Evolutionary conservation across 64 coral and sea anemone species (phyloP), one percentile per base, ranked within the genome.

Genomic region (Montipora sp.): DNA sequence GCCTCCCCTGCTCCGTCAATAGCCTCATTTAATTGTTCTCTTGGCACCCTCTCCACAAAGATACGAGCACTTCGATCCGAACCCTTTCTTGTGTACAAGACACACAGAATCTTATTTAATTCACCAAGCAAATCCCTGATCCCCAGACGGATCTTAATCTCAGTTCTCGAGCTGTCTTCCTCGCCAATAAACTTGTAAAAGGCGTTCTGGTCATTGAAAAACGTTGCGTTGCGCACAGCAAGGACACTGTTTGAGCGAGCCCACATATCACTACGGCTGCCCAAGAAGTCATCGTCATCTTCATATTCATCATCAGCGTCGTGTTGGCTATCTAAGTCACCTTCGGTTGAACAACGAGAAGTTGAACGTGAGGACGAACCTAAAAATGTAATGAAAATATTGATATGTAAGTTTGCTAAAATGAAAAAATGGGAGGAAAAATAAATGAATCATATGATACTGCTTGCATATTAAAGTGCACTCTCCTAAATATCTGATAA

Each of bases 161-260:
- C 92, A 48, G 81, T 83, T 24, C 89, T 93, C 71, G 77, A 92
- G 1, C 83, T 89, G n/a, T 98, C 95, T 12, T 98, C 95, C 15
- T 98, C 95, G 61, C 47, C 78, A 82, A 98, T 75, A 79, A 98
- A 98, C 69, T 90, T 98, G 78, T 98, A 98, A 14, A 94, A 83
- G 13, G 91, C 89, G 19, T 92, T 78, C 4, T 69, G 51, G 51
- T 92, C 87, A 49, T 98, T 94, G 61, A 78, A 77, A 53, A 98
- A 98, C 19, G 75, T 69, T 5, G 87, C 13, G n/a, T 79, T 82
- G 14, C 61, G 43, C 47, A 90, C 77, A 10, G 92, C 87, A 4
- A 43, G 76, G 7, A 23, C 73, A 72, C 92, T 94, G 83, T 68
- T 73, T 44, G 83, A 47, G 15, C 58, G 77, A 46, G 47, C 78